These are phyloP conservation scores for Coptodon rendalli DNA, from an alignment of 2,113 vertebrate genomes.

Conservation along the genomic window DNA sequence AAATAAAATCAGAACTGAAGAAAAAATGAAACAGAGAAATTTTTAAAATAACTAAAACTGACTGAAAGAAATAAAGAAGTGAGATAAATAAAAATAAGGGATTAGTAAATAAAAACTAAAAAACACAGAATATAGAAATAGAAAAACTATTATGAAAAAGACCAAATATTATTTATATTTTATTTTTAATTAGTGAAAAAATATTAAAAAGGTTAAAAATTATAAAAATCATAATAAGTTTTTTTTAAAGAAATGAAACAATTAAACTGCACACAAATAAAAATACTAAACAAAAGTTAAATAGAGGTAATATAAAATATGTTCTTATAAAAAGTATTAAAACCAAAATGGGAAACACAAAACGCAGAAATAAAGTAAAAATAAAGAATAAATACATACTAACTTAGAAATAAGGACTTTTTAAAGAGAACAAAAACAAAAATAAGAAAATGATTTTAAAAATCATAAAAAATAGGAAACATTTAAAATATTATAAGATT, in stretches of 20 bases:
- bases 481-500: background rate
- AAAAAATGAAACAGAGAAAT: fast-evolving
- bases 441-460: background rate
- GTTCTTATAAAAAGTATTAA: fast-evolving
- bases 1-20: background rate
- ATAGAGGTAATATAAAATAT: background rate
- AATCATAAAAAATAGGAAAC: background rate
- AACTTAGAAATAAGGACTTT: fast-evolving
- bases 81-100: background rate
- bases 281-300: fast-evolving
- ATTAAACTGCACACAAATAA: background rate
- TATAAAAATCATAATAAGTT: background rate
- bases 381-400: background rate
- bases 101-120: fast-evolving
- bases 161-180: background rate
- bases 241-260: background rate
- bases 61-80: background rate
- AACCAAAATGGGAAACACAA: fast-evolving
- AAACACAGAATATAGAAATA: background rate
- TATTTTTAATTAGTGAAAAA: background rate
- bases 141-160: background rate
- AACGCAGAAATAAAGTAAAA: fast-evolving
- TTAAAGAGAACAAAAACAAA: background rate
- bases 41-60: background rate
- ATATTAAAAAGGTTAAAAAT: background rate